Evolutionary conservation across 2,888 invertebrate genomes (phyloP), one percentile per base, ranked within the genome.

Genomic region (Pristionchus fissidentatus): DNA sequence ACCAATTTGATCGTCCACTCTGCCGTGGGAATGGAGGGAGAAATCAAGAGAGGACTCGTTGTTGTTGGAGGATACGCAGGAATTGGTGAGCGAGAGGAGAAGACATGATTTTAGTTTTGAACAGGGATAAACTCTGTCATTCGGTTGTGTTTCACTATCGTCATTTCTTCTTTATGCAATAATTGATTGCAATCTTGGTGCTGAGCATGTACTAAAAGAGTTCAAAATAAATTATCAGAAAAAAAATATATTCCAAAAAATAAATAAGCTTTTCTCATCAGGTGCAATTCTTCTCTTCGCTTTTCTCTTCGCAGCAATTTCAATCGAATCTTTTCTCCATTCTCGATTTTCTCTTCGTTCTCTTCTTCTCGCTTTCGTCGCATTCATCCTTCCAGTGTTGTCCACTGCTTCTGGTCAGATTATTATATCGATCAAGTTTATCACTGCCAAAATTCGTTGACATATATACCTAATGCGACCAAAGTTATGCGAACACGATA

Each of bases 1-100:
- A 85, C 86, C 1, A 84, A 60, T 26, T 43, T 89, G 15, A 87
- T 85, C 2, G 81, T 87, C 26, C 87, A 89, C 49, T 87, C 87
- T 1, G 87, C 87, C 22, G 62, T 60, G 15, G 87, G 86, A 82
- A 87, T 88, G 85, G 70, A 86, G 52, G 60, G 62, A 43, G 80
- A 81, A 43, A 62, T 81, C 60, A 60, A 62, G 62, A 32, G 62
- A 13, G 80, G 80, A 43, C 3, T 81, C 41, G 43, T 38, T 13
- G 32, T 81, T 13, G 80, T 46, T 8, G 80, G 80, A 0, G 32
- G 10, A 10, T 81, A 62, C 46, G 38, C 29, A 0, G 46, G n/a
- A 29, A 22, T 43, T 2, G 80, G 79, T 79, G 13, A 57, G 79
- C 7, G 15, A 57, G 46, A 15, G 49, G 4, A 38, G 35, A 26